Base-by-base conservation (phyloP, 2,888 invertebrate genomes). In the Xylota segnis region DNA sequence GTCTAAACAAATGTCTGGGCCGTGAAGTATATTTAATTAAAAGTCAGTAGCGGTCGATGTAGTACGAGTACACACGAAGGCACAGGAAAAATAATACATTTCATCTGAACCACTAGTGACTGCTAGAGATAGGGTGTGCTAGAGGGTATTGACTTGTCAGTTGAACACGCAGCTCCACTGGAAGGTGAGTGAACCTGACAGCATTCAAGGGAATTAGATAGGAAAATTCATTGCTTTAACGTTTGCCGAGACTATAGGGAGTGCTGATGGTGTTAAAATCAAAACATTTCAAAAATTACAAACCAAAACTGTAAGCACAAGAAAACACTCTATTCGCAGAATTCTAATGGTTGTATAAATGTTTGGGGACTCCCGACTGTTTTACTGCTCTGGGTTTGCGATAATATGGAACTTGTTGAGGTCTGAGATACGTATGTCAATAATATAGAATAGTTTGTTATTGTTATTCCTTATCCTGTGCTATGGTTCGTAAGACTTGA, bases 171-270 rank as follows among this genome's bases (percentile, higher is more conserved):
- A 65, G 18, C n/a, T 54, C 6, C 23, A 18, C 47, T 32, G 0
- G 32, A 68, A 74, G 74, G 54, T 78, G 54, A 78, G 50, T 74
- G 74, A 74, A 83, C 74, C 43, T 83, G 74, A 59, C 43, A 56
- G 56, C 56, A 70, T 40, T 16, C 12, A 23, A 40, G 29, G 32
- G 56, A 47, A 65, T 58, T 14, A 65, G 16, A 66, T 27, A 40
- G 29, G 16, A 18, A 68, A 68, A 61, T 56, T 34, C 16, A 74
- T 56, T 61, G 18, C 16, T 66, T 54, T 50, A 5, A 6, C n/a
- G 72, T 52, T 61, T 47, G 7, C 32, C 18, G 14, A 18, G 5
- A 34, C 32, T 27, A 23, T 34, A 2, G 12, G 9, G 34, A 37
- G 5, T 10, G 27, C 16, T 23, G 10, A 37, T 9, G 10, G 10